Evolutionary conservation across 2,113 vertebrate genomes (phyloP).

Genomic region (Psilopogon haemacephalus): DNA sequence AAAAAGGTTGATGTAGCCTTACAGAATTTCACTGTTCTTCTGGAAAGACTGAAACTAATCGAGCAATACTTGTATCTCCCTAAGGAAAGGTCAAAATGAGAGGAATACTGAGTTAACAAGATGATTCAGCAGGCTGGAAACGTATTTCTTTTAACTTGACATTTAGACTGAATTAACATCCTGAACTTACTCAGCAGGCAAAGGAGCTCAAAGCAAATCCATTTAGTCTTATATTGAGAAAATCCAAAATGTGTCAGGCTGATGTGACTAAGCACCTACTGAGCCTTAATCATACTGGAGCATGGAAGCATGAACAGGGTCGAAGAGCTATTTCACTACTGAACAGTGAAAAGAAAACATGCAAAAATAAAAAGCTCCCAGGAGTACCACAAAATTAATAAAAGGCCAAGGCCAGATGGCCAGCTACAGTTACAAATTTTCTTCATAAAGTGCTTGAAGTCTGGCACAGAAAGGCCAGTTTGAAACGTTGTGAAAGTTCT

Average conservation of each 20-base stretch:
- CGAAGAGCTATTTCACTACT: neutral
- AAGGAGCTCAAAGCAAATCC: neutral
- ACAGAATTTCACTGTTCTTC: neutral
- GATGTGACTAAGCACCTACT: neutral
- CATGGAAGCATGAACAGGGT: neutral
- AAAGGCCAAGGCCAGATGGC: neutral
- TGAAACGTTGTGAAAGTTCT: neutral
- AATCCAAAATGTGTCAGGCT: neutral
- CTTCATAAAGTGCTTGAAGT: neutral
- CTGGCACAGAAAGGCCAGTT: neutral
- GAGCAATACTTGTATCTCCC: slow-evolving; percentile 1
- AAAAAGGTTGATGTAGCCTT: neutral
- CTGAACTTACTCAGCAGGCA: neutral
- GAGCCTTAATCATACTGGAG: neutral
- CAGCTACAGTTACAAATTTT: neutral
- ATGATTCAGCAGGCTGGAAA: neutral
- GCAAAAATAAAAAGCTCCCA: neutral
- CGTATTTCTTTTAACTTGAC: slow-evolving; percentile 21
- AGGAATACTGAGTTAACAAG: slow-evolving; percentile 38
- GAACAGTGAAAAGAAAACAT: neutral
- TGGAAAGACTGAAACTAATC: slow-evolving; percentile 6
- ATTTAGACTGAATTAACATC: slow-evolving; percentile 17
- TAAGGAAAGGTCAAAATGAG: slow-evolving; percentile 27
- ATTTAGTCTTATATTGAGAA: neutral
- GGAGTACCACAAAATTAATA: neutral